These are phyloP conservation scores for Andrena dorsata DNA, from an alignment of 2,888 invertebrate genomes.

Conservation along the genomic window DNA sequence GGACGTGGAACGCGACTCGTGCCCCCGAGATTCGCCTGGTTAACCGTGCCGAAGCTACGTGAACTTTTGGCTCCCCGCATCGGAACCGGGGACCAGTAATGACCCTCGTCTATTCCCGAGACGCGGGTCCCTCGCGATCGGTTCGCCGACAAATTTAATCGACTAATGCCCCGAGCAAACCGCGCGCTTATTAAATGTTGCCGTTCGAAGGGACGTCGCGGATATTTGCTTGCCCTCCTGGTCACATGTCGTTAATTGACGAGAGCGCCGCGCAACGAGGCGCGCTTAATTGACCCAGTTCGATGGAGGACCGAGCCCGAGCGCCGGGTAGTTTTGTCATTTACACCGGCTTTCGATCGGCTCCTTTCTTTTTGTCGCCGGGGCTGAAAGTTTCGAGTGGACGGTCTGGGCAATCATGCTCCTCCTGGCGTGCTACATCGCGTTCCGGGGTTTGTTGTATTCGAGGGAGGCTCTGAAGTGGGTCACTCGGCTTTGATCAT, in stretches of 20 bases:
- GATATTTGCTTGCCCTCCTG: conserved; percentile 41
- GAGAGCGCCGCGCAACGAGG: conserved; percentile 4
- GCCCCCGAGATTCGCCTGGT: conserved; percentile 36
- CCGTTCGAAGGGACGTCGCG: conserved; percentile 8
- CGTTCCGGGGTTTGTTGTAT: no score
- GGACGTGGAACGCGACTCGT: background rate
- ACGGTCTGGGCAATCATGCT: no score
- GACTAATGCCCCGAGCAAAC: conserved; percentile 49
- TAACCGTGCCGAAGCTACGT: conserved; percentile 56
- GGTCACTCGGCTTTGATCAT: no score
- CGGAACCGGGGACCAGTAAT: conserved; percentile 51
- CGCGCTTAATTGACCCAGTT: conserved; percentile 40
- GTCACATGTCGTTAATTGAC: conserved; percentile 47
- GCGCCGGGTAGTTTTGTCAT: background rate
- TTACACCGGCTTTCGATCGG: background rate
- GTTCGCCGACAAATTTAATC: conserved; percentile 53
- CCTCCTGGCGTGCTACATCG: no score
- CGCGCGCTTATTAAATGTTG: conserved; percentile 36
- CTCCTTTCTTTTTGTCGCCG: background rate
- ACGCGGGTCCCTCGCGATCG: conserved; percentile 41
- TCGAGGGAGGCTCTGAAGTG: no score
- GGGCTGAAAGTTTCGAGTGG: background rate
- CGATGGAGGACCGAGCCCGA: background rate
- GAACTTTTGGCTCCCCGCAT: conserved; percentile 77
- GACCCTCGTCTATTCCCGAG: conserved; percentile 52